Percentiles rank a stretch among this genome's conserved stretches.
Evolutionary conservation across 2,888 invertebrate genomes (phyloP).

Genomic region (Pollenia angustigena): DNA sequence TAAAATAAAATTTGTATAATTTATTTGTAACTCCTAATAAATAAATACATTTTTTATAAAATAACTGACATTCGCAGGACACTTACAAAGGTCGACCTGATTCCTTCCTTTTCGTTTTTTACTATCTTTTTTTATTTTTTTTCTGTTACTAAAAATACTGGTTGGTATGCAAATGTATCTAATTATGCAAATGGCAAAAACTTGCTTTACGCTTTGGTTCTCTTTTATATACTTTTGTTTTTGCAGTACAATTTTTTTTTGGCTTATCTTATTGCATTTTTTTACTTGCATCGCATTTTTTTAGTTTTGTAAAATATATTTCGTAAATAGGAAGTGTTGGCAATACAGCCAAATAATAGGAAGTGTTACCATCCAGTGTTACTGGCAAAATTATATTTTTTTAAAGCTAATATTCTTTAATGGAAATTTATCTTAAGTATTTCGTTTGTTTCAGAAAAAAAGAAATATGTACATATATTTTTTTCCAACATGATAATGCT

Average conservation of each 20-base stretch:
- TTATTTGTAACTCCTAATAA: too few species aligned
- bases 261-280: background rate
- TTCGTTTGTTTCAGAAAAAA: background rate
- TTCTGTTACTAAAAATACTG: constrained; percentile 12
- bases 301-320: constrained; percentile 29
- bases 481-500: background rate
- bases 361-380: constrained; percentile 34
- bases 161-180: constrained; percentile 71
- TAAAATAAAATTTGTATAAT: too few species aligned
- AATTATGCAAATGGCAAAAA: constrained; percentile 76
- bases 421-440: constrained; percentile 6
- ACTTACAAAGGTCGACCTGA: background rate
- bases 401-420: constrained; percentile 29
- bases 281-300: constrained; percentile 5
- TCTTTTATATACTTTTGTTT: constrained; percentile 23
- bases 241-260: background rate
- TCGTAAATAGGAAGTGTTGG: constrained; percentile 54
- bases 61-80: background rate
- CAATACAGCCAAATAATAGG: constrained; percentile 56
- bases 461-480: background rate
- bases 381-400: constrained; percentile 39
- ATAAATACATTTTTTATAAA: too few species aligned
- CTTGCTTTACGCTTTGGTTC: constrained; percentile 69
- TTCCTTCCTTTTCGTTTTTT: background rate
- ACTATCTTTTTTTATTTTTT: background rate